Evolutionary conservation across 2,113 vertebrate genomes (phyloP).

Genomic region (Pseudorhombus dupliciocellatus): DNA sequence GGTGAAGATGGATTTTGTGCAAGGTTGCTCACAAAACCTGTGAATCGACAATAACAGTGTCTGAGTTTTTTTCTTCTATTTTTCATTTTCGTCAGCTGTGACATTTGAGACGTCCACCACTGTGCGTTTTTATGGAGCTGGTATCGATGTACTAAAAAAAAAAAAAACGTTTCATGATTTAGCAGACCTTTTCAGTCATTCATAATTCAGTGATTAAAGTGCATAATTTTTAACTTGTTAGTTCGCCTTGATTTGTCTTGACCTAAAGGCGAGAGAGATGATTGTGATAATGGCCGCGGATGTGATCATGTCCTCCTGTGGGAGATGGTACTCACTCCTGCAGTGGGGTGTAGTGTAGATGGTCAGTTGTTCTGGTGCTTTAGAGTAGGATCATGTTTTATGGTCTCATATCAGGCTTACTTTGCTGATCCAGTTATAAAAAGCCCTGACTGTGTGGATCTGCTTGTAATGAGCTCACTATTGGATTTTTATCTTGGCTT

Average conservation of each 20-base stretch:
- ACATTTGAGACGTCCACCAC: conserved; percentile 33
- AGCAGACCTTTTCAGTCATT: conserved; percentile 13
- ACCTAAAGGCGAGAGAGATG: neutral
- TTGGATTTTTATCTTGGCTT: conserved; percentile 70
- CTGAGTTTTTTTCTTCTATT: neutral
- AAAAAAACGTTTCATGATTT: neutral
- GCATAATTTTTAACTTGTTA: conserved; percentile 11
- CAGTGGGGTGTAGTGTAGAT: conserved; percentile 14
- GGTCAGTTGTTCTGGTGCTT: conserved; percentile 42
- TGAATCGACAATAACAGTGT: conserved; percentile 53
- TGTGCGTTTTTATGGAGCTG: conserved; percentile 12
- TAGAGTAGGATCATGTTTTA: conserved; percentile 64
- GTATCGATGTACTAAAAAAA: neutral
- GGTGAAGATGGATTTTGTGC: conserved; percentile 44
- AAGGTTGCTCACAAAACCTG: conserved; percentile 57
- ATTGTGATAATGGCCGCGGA: neutral
- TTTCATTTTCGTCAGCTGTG: neutral
- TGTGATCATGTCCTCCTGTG: neutral
- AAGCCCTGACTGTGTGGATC: conserved; percentile 65
- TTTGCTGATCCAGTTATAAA: conserved; percentile 73
- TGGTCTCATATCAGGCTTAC: conserved; percentile 50
- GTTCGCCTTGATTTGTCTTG: conserved; percentile 1
- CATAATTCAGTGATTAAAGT: conserved; percentile 17
- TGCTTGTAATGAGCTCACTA: conserved; percentile 66
- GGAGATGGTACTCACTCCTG: conserved; percentile 1